phyloP scores from a whole-genome alignment of 2,888 invertebrate genomes.

The Arctia plantaginis region DNA sequence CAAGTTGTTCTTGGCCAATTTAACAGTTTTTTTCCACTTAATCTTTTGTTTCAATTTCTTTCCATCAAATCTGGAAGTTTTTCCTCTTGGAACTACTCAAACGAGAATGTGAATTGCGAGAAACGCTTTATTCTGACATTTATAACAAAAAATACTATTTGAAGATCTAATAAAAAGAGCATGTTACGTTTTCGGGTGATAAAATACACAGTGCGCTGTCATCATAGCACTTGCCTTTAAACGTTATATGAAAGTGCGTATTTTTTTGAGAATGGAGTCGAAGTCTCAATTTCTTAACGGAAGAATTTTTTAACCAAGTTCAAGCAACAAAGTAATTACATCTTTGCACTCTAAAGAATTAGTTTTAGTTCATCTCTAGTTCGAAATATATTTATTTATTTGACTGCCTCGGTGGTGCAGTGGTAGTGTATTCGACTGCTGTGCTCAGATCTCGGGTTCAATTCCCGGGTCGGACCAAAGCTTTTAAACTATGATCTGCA shows the following conservation, averaged over 20 bases:
- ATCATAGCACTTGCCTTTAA: not conserved
- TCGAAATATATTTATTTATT: not conserved
- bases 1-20: not conserved
- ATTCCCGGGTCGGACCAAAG: too few relatives aligned
- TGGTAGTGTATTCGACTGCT: too few relatives aligned
- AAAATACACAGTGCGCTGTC: not conserved
- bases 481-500: too few relatives aligned
- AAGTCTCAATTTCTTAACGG: constrained; percentile 5
- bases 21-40: not conserved
- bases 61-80: not conserved
- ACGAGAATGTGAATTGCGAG: not conserved
- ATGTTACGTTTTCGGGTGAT: not conserved
- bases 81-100: not conserved
- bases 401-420: too few relatives aligned
- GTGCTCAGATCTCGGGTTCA: too few relatives aligned
- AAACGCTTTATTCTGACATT: not conserved
- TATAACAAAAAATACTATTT: not conserved
- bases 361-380: not conserved
- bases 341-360: not conserved
- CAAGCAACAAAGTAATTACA: constrained; percentile 5
- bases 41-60: not conserved
- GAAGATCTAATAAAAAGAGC: not conserved
- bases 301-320: constrained; percentile 1
- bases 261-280: not conserved
- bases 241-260: not conserved